Base-by-base conservation (phyloP, 2,797 vertebrate genomes). In the Kryptolebias ocellatus region DNA sequence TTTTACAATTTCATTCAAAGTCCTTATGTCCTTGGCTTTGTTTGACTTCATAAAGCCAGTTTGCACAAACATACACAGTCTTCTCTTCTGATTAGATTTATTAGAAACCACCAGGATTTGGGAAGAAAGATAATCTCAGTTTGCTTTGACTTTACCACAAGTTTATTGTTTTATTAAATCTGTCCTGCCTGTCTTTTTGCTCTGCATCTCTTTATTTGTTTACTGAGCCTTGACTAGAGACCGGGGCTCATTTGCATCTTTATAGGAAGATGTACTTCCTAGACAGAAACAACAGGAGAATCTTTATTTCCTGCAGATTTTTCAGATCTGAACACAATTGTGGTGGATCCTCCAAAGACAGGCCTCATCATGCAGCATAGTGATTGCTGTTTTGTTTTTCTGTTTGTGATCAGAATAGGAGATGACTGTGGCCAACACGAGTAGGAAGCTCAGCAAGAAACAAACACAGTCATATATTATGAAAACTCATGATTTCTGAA, bases 361-460 rank as follows among this genome's bases (percentile, higher is more conserved):
- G 70, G 79, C 79, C 83, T 88, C 87, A 83, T 90, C 87, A 83
- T 79, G 55, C 79, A 39, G 58, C 62, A 2, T 73, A 18, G 78
- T 90, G 90, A 93, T 91, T 92, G 86, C 79, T 5, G 86, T 87
- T 92, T 92, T 92, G 87, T 91, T 90, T 90, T 82, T 81, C 72
- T 55, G 80, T 85, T 89, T 87, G 84, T 85, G 85, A 92, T 90
- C 82, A 74, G 87, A 91, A 89, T 84, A 44, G 74, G 60, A 89
- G 89, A 89, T 84, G 86, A 85, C 88, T 83, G 86, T 80, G 79
- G 80, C 67, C 60, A 18, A 80, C 53, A 42, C 62, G 44, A 76
- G 76, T 61, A 81, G 86, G 80, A 80, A 69, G 77, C 76, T 51
- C 82, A 67, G 72, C 83, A 15, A 76, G 75, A 73, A 70, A 68